Percentiles rank a stretch among this genome's conserved stretches.
These are phyloP conservation scores for Megalops cyprinoides DNA, from an alignment of 2,797 vertebrate species.

Conservation along the genomic window DNA sequence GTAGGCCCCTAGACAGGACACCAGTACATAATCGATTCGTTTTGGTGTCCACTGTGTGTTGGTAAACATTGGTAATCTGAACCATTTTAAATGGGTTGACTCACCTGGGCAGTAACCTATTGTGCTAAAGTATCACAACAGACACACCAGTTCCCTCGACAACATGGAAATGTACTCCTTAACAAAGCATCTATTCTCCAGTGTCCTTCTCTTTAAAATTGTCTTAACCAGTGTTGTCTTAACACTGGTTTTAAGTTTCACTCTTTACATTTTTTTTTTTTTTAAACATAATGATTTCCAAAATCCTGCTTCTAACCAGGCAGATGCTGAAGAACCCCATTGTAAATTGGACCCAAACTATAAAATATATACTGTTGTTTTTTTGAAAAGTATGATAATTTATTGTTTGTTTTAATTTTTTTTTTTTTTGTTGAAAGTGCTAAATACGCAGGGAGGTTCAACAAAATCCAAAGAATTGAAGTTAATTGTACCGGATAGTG, in stretches of 20 bases:
- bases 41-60: no score
- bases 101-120: background rate
- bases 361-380: background rate
- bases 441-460: no score
- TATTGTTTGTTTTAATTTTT: no score
- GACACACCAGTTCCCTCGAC: background rate
- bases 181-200: background rate
- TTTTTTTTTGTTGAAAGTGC: no score
- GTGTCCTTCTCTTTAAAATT: background rate
- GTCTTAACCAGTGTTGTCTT: background rate
- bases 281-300: no score
- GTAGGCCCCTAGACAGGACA: background rate
- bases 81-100: no score
- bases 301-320: background rate
- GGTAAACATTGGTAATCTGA: no score
- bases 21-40: no score
- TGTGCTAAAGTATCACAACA: background rate
- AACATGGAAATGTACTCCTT: background rate
- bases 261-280: background rate
- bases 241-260: background rate
- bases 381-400: no score
- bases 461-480: background rate
- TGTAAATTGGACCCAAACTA: background rate
- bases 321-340: no score
- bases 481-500: background rate